Evolutionary conservation across 2,113 vertebrate species (phyloP).

Genomic region (Motacilla tschutschensis): DNA sequence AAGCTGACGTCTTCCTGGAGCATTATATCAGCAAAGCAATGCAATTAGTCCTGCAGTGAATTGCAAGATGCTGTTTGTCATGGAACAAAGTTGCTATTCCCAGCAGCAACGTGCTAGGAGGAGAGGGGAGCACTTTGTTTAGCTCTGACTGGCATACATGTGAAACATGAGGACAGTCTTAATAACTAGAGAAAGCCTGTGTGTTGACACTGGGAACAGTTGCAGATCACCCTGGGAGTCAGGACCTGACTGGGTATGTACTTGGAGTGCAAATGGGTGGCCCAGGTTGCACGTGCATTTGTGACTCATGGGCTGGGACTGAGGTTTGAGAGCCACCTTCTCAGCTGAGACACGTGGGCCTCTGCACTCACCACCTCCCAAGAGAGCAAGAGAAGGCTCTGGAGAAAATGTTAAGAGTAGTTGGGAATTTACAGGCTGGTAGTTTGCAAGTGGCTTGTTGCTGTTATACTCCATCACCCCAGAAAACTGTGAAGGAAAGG

Average conservation of each 20-base stretch:
- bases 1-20: constrained; percentile 24
- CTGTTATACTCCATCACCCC: background rate
- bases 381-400: background rate
- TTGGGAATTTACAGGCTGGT: background rate
- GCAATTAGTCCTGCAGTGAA: constrained; percentile 32
- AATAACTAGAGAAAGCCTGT: background rate
- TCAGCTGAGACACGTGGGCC: accelerated
- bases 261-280: background rate
- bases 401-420: background rate
- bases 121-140: background rate
- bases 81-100: constrained; percentile 8
- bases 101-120: background rate
- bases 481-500: background rate
- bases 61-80: constrained; percentile 25
- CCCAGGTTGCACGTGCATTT: accelerated
- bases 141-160: background rate
- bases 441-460: background rate
- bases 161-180: background rate
- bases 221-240: background rate
- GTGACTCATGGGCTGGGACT: background rate
- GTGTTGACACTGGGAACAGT: background rate
- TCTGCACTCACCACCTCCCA: background rate
- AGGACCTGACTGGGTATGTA: background rate
- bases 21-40: background rate
- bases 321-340: background rate